A percentile compares a stretch with the other conserved stretches of the same genome.
These are phyloP conservation scores for Amphimedon queenslandica DNA, from an alignment of 37 sponge, comb jelly and placozoan species.

Conservation along the genomic window DNA sequence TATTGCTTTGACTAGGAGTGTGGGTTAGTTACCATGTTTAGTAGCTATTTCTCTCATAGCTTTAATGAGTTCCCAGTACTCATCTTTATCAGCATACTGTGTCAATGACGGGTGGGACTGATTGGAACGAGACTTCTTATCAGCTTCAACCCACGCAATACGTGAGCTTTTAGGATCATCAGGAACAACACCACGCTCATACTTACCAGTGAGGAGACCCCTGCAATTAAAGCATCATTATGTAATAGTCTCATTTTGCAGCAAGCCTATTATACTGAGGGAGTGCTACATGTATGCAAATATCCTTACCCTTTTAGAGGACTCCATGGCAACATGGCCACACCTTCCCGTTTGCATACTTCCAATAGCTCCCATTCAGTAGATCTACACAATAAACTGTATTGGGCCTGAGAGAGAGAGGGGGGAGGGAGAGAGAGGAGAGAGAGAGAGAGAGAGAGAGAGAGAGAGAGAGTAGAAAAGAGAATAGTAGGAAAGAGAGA, in stretches of 20 bases:
- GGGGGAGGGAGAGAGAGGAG: no score
- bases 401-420: conserved; percentile 65
- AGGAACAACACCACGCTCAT: conserved; percentile 35
- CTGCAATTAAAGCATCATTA: no score
- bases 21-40: conserved; percentile 41
- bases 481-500: no score
- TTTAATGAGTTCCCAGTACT: conserved; percentile 65
- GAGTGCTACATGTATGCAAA: background rate
- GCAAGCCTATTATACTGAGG: background rate
- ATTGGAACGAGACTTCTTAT: conserved; percentile 28
- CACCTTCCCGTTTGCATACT: conserved; percentile 78
- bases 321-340: conserved; percentile 91
- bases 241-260: background rate
- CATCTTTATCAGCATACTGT: conserved; percentile 42
- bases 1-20: no score
- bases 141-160: conserved; percentile 75
- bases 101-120: conserved; percentile 68
- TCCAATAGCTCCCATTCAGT: conserved; percentile 93
- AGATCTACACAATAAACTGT: conserved; percentile 81
- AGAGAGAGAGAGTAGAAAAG: no score
- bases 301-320: conserved; percentile 79
- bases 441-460: no score
- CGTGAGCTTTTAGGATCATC: conserved; percentile 42
- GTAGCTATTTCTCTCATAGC: conserved; percentile 54
- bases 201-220: conserved; percentile 82